phyloP scores from a whole-genome alignment of 2,888 invertebrate species.

The Lithophane socia region DNA sequence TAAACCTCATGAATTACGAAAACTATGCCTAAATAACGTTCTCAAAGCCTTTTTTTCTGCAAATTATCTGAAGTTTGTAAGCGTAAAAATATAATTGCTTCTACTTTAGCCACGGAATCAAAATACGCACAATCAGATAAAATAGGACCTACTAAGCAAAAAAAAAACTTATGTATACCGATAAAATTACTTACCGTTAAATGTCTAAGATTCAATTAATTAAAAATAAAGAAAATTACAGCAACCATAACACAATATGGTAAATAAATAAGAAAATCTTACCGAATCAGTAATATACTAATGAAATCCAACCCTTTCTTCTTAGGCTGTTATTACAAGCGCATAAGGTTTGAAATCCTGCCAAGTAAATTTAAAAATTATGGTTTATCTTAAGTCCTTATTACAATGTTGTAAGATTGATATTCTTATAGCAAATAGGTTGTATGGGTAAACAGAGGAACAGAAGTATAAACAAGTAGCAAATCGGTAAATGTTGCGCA shows the following conservation, averaged over 20 bases:
- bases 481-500: conserved; percentile 73
- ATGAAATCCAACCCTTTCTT: conserved; percentile 6
- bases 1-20: neutral
- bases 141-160: neutral
- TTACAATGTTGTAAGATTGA: conserved; percentile 48
- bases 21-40: neutral
- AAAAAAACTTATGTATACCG: neutral
- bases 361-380: neutral
- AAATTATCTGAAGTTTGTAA: conserved; percentile 6
- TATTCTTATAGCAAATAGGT: conserved; percentile 35
- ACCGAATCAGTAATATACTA: conserved; percentile 19
- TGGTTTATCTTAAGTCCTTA: neutral
- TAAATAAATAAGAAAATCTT: conserved; percentile 38
- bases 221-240: conserved; percentile 4
- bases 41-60: neutral
- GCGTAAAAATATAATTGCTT: conserved; percentile 46
- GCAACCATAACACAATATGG: conserved; percentile 5
- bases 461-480: conserved; percentile 60
- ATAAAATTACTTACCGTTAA: neutral
- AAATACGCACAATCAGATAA: neutral
- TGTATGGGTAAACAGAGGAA: conserved; percentile 55
- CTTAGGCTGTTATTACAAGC: neutral
- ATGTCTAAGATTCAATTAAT: conserved; percentile 9
- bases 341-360: neutral
- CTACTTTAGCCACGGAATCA: conserved; percentile 12